Base-by-base conservation (phyloP, 2,888 invertebrate species). In the Folsomia candida region DNA sequence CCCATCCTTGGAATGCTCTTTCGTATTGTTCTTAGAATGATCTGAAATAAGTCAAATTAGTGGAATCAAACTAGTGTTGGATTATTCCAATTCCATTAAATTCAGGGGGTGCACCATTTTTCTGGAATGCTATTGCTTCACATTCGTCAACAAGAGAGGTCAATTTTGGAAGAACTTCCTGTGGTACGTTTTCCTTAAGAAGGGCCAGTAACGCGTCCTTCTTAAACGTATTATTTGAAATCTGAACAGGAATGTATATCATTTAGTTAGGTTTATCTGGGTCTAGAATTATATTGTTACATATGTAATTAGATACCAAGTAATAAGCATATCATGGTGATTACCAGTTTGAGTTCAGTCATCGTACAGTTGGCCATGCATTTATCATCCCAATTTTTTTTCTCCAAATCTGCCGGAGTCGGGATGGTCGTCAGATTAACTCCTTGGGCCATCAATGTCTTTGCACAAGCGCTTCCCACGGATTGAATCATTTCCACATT, bases 331-430 rank as follows among this genome's bases (percentile, higher is more conserved):
- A n/a, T n/a, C n/a, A n/a, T n/a, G n/a, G n/a, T 26, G 2, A 9
- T 28, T 29, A 62, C 62, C 62, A 62, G 4, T 29, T 62, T 62
- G 6, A 62, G 37, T 29, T 29, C 62, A 3, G 29, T 9, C 28
- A 62, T 6, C 3, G 62, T 62, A 29, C 62, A 62, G 22, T 62
- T 62, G n/a, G 62, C 62, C 11, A 62, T 6, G 37, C 62, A 62
- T 4, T 62, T 9, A 25, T 60, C 60, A 60, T 60, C 60, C 22
- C 22, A 60, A 25, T 60, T 6, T 9, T 24, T 24, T 25, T 60
- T 60, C n/a, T 60, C 18, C 6, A 24, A 11, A 6, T 60, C 60
- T 18, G 9, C n/a, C 3, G 22, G 26, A 14, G 9, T 20, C 9
- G n/a, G 14, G 26, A 60, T 4, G 14, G 11, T 9, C 24, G 60